Evolutionary conservation across 2,113 vertebrate species (phyloP), one percentile per base, ranked within the genome.

Genomic region (Petromus typicus): DNA sequence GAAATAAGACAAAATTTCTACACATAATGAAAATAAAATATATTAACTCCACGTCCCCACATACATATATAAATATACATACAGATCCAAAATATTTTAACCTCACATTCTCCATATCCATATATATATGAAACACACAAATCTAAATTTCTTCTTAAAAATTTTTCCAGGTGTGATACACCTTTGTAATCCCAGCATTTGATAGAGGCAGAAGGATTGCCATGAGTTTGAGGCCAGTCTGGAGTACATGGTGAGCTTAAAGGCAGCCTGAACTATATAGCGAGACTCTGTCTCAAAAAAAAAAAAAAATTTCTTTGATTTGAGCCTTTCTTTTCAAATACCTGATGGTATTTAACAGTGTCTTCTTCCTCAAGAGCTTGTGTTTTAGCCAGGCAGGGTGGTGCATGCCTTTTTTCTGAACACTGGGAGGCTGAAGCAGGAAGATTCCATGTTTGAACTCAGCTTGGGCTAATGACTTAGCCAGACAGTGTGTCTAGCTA

Each of bases 271-370:
- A 37, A 69, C 67, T n/a, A 40, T n/a, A 40, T 37, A 37, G n/a
- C n/a, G 22, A 69, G 67, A 37, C n/a, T n/a, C 69, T 25, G 4
- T 43, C 37, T 71, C 69, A 71, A 12, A 37, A 22, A 69, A 32
- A 30, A n/a, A 18, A 64, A 32, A 66, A 14, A 69, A 69, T 37
- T n/a, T 89, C 32, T 83, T 78, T 73, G 75, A 93, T 45, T 83
- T 67, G 76, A 92, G 37, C 7, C 64, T 69, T 95, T 89, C 40
- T 90, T 87, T 95, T 79, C 23, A 56, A 83, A 83, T 78, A 11
- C 13, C 5, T 57, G 40, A 61, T 16, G 34, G 71, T 73, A 83
- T 86, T 89, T 89, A 63, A 67, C 4, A 89, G 34, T 59, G 32
- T n/a, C n/a, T 23, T 79, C 71, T 71, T 54, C 80, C 81, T 76